Evolutionary conservation across 2,888 invertebrate species (phyloP).

Genomic region (Caenorhabditis angaria): DNA sequence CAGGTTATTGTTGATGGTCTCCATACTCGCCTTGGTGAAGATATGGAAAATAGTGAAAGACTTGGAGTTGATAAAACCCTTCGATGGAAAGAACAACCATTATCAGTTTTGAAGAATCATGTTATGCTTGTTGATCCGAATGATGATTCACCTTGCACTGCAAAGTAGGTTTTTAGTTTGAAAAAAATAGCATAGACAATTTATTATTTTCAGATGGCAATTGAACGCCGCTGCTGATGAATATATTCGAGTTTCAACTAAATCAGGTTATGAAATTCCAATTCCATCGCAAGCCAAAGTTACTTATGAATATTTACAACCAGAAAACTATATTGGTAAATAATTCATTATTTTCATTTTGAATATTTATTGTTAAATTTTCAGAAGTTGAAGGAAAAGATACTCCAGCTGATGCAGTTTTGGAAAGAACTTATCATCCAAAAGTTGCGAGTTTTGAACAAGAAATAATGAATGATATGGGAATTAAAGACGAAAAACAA

Average conservation of each 20-base stretch:
- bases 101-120: constrained; percentile 60
- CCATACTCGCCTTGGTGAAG: constrained; percentile 62
- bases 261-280: constrained; percentile 68
- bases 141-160: constrained; percentile 59
- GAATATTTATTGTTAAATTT: constrained; percentile 12
- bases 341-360: not conserved
- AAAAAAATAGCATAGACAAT: constrained; percentile 8
- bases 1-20: constrained; percentile 67
- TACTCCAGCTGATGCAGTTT: constrained; percentile 59
- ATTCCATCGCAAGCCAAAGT: constrained; percentile 64
- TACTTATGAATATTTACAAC: constrained; percentile 66
- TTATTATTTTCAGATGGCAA: constrained; percentile 57
- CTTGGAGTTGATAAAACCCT: constrained; percentile 53
- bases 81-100: constrained; percentile 57
- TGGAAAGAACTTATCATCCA: constrained; percentile 65
- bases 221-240: constrained; percentile 52
- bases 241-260: constrained; percentile 62
- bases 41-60: constrained; percentile 53
- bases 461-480: constrained; percentile 63
- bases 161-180: constrained; percentile 35
- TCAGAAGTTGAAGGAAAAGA: constrained; percentile 66
- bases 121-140: constrained; percentile 70
- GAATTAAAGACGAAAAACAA: constrained; percentile 50
- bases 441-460: constrained; percentile 65
- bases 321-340: constrained; percentile 65